Conservation (phyloP, 2,888 invertebrate genomes). For the Caenorhabditis sulstoni region DNA sequence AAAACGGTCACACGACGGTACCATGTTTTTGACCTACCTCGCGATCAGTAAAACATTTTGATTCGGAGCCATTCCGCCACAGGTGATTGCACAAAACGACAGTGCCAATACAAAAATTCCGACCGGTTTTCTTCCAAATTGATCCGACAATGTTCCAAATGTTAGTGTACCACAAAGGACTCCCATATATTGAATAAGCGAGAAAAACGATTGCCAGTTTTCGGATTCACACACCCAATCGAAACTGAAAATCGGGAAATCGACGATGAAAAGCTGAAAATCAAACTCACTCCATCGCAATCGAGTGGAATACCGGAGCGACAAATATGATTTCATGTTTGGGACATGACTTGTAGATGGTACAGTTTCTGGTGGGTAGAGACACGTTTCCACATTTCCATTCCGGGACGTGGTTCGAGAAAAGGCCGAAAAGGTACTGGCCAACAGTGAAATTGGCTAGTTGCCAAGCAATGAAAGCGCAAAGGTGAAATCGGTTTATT, state of each 20-base stretch:
- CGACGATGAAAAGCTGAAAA: too few species aligned
- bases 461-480: conserved; percentile 75
- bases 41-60: not conserved
- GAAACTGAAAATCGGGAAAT: conserved; percentile 54
- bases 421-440: conserved; percentile 74
- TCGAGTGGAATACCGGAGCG: conserved; percentile 57
- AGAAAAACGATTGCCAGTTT: conserved; percentile 61
- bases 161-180: conserved; percentile 66
- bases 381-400: conserved; percentile 47
- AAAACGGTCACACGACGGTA: not conserved
- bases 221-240: conserved; percentile 73
- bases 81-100: conserved; percentile 41
- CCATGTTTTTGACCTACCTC: conserved; percentile 11
- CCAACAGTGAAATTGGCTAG: conserved; percentile 74
- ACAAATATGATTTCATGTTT: conserved; percentile 12
- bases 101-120: conserved; percentile 59
- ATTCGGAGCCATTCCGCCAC: conserved; percentile 15
- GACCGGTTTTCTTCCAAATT: conserved; percentile 61
- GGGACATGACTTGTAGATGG: conserved; percentile 4
- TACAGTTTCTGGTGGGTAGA: not conserved
- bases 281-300: conserved; percentile 68
- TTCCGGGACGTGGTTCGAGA: conserved; percentile 72
- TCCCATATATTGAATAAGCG: conserved; percentile 68
- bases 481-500: conserved; percentile 73
- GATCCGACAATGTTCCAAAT: conserved; percentile 68